Conservation (phyloP, 2,888 invertebrate species). For the Leptopterna dolabrata region DNA sequence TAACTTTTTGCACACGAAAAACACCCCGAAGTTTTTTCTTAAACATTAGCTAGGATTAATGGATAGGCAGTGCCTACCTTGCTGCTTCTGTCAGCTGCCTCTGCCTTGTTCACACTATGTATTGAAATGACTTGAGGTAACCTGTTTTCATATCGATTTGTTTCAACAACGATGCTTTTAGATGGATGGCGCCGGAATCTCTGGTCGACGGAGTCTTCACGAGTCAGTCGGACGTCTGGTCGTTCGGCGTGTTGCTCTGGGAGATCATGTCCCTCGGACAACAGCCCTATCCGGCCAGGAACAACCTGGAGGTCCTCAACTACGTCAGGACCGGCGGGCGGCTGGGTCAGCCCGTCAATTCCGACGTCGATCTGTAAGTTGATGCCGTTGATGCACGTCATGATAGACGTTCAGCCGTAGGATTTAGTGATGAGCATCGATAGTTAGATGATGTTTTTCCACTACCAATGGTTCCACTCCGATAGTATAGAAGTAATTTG, state of each 20-base stretch:
- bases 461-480: too few species aligned
- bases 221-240: slow-evolving; percentile 97
- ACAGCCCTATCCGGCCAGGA: slow-evolving; percentile 94
- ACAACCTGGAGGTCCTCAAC: slow-evolving; percentile 91
- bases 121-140: not conserved
- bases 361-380: slow-evolving; percentile 36
- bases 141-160: not conserved
- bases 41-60: not conserved
- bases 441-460: too few species aligned
- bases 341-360: slow-evolving; percentile 75
- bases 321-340: slow-evolving; percentile 90
- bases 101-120: not conserved
- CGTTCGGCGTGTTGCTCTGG: slow-evolving; percentile 94
- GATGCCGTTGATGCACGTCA: not conserved
- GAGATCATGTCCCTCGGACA: slow-evolving; percentile 96
- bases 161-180: slow-evolving; percentile 29
- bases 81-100: too few species aligned
- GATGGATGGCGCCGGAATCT: slow-evolving; percentile 98
- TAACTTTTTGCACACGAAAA: too few species aligned
- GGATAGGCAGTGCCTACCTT: too few species aligned
- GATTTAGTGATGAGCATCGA: too few species aligned
- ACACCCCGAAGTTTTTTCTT: not conserved
- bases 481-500: too few species aligned
- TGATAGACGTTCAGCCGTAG: too few species aligned
- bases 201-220: slow-evolving; percentile 96